Conservation (phyloP, 1,140 invertebrate species). For the Hestina assimilis region DNA sequence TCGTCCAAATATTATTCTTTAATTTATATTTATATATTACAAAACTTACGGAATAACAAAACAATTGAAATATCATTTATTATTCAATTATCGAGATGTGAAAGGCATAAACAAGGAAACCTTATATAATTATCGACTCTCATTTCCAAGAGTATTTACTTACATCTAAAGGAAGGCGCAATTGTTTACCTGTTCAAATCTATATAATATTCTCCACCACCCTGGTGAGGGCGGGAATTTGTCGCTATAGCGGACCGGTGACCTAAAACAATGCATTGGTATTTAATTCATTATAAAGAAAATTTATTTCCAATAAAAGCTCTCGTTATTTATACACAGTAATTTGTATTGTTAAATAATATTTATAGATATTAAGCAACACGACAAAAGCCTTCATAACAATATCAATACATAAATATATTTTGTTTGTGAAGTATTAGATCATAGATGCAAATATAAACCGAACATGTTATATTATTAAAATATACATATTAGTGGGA, state of each 20-base stretch:
- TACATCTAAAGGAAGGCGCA: constrained; percentile 3
- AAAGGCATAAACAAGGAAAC: constrained; percentile 1
- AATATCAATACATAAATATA: no score
- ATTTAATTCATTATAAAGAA: constrained; percentile 3
- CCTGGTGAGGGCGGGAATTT: constrained; percentile 69
- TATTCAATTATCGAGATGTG: background rate
- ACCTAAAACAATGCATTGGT: constrained; percentile 49
- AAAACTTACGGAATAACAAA: no score
- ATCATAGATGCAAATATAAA: no score
- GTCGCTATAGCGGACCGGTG: constrained; percentile 73
- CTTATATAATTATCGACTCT: background rate
- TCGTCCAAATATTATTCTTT: no score
- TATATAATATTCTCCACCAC: constrained; percentile 70
- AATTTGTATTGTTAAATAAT: no score
- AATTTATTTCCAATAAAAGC: background rate
- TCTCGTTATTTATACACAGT: background rate
- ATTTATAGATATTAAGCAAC: no score
- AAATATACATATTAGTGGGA: no score
- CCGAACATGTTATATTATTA: no score
- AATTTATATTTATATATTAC: no score
- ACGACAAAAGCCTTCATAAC: no score
- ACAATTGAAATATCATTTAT: no score
- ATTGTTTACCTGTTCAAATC: constrained; percentile 43
- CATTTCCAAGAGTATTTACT: constrained; percentile 1
- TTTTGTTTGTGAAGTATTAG: no score